Base-by-base conservation (phyloP, 2,888 invertebrate genomes). In the Scaptodrosophila latifasciaeformis region DNA sequence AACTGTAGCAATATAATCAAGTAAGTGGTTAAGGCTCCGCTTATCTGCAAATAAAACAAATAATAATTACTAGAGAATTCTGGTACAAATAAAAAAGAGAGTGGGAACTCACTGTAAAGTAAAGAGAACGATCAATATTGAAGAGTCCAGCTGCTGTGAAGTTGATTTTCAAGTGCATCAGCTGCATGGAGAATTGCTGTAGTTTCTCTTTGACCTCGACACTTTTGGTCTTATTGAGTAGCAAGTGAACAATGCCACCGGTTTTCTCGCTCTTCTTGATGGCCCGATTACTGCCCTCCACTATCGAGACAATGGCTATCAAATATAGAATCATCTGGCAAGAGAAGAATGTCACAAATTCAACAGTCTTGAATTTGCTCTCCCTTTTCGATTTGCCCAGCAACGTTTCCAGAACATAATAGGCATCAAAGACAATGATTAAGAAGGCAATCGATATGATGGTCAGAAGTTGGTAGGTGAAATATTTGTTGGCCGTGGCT, bases 131-230 rank as follows among this genome's bases (percentile, higher is more conserved):
- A 67, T 87, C 86, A 29, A 87, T 84, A 27, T 84, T 82, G 43
- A 87, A 87, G 18, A 87, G 74, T 2, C 86, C 87, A n/a, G 84
- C 86, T 0, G 86, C 86, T 0, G 87, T 86, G 44, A 87, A 87
- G 42, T 82, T 82, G 5, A 87, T 83, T 70, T 86, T 86, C 43
- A 86, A 65, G 54, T 86, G 85, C 59, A 86, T 59, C 40, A 87
- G 48, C 55, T 87, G 87, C 74, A 87, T 70, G 6, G 87, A 87
- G 56, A 86, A 85, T 27, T 85, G 82, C 35, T 84, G 82, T 5
- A 86, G 51, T 12, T 85, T 86, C 13, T 84, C 84, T 31, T 82
- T 84, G 30, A 84, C 80, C 40, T 83, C 82, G 0, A 72, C 62
- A 59, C 67, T 81, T 39, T 81, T 84, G 1, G 84, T 80, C 27